phyloP scores from a whole-genome alignment of 2,113 vertebrate genomes.

The Eptesicus fuscus region DNA sequence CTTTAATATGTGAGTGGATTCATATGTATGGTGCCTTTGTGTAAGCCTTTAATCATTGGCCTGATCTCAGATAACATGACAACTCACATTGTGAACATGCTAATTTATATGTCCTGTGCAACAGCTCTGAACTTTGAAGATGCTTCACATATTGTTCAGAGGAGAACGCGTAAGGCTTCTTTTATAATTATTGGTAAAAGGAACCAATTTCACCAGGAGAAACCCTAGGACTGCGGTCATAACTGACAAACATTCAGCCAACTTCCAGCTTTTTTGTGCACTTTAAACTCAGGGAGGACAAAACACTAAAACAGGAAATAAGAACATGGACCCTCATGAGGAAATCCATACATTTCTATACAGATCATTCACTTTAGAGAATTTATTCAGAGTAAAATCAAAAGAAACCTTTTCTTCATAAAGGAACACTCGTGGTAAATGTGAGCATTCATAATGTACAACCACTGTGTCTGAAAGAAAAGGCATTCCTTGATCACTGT shows the following conservation, averaged over 20 bases:
- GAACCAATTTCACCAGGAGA: background rate
- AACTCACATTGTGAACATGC: background rate
- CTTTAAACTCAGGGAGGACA: background rate
- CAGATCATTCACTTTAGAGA: background rate
- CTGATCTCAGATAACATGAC: background rate
- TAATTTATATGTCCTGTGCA: background rate
- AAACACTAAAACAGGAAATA: background rate
- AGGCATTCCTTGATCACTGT: background rate
- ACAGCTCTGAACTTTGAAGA: background rate
- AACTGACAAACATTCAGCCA: background rate
- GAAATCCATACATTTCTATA: background rate
- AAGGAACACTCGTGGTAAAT: accelerated
- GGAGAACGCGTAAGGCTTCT: too few species aligned
- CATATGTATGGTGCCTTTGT: background rate
- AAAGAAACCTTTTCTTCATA: background rate
- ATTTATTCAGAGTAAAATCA: background rate
- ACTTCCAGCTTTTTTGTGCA: background rate
- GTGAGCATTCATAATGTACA: background rate
- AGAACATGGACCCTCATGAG: background rate
- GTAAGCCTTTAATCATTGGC: background rate
- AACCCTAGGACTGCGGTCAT: background rate
- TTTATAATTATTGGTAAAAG: background rate
- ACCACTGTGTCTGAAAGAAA: too few species aligned
- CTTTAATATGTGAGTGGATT: background rate
- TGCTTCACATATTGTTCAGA: background rate